Percentiles rank a stretch among this genome's conserved stretches.
These are phyloP conservation scores for Ophioninae sp. DNA, from an alignment of 2,888 invertebrate species.

Conservation along the genomic window DNA sequence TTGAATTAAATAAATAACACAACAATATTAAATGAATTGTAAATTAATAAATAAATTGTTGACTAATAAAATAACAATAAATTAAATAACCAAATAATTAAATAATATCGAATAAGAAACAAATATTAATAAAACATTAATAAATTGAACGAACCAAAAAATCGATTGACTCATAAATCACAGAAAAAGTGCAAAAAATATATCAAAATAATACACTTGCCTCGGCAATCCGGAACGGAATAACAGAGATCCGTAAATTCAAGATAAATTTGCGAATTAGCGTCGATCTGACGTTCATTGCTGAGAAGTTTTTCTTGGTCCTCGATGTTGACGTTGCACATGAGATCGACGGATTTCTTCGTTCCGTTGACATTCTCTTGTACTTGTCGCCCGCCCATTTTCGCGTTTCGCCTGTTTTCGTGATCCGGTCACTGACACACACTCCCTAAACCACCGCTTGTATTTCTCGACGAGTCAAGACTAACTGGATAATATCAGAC, in stretches of 20 bases:
- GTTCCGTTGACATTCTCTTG: slow-evolving; percentile 8
- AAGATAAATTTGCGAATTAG: slow-evolving; percentile 53
- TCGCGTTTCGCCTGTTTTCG: neutral
- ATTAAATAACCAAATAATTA: no score
- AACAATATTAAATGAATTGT: neutral
- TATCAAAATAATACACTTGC: slow-evolving; percentile 3
- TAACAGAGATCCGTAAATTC: slow-evolving; percentile 66
- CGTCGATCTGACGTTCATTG: slow-evolving; percentile 31
- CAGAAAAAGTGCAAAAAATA: neutral
- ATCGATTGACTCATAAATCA: neutral
- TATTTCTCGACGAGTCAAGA: neutral
- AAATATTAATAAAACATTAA: neutral
- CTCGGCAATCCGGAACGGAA: slow-evolving; percentile 58
- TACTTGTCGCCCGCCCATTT: slow-evolving; percentile 30
- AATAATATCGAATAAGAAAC: neutral
- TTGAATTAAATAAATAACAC: no score
- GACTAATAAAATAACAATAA: no score
- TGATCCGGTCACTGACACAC: neutral
- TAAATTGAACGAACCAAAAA: neutral
- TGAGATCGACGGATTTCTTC: slow-evolving; percentile 17
- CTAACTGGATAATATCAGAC: neutral
- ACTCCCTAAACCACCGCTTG: neutral
- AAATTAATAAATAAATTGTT: neutral
- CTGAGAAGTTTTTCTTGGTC: slow-evolving; percentile 50
- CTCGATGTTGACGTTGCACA: slow-evolving; percentile 37